Conservation (phyloP, 2,888 invertebrate genomes). For the Aspidiotus rigidus region DNA sequence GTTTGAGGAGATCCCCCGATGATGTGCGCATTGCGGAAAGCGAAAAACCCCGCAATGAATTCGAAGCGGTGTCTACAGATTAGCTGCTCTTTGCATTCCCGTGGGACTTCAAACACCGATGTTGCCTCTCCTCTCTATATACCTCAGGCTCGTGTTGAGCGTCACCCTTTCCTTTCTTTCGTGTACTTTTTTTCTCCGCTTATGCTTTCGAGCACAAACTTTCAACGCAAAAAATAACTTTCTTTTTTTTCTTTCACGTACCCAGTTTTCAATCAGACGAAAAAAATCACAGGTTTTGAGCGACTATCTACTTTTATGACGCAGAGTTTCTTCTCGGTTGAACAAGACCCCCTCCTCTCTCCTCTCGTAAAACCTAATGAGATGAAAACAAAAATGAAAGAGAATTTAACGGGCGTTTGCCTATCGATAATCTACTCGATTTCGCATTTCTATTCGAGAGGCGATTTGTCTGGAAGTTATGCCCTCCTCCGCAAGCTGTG, state of each 20-base stretch:
- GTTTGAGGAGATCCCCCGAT: slow-evolving; percentile 16
- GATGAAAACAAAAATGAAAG: too few species aligned
- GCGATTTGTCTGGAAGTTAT: too few species aligned
- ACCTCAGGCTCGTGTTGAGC: neutral
- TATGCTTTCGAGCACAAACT: neutral
- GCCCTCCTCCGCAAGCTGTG: too few species aligned
- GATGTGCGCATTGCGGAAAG: slow-evolving; percentile 26
- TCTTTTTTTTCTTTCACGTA: neutral
- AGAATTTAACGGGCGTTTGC: too few species aligned
- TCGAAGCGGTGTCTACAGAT: slow-evolving; percentile 33
- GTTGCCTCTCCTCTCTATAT: neutral
- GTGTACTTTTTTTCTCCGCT: neutral
- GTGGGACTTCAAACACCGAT: slow-evolving; percentile 28
- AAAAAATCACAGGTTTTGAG: too few species aligned
- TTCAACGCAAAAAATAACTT: slow-evolving; percentile 8
- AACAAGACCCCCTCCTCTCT: too few species aligned
- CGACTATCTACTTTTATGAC: too few species aligned
- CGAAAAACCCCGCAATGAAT: slow-evolving; percentile 32
- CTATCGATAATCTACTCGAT: too few species aligned
- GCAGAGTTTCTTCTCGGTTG: too few species aligned
- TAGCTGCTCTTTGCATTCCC: slow-evolving; percentile 31
- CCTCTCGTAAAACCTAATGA: too few species aligned
- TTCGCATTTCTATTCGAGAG: too few species aligned
- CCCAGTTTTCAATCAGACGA: too few species aligned
- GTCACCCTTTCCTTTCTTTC: slow-evolving; percentile 14